Evolutionary conservation across 1,140 invertebrate species (phyloP).

Genomic region (Drosophila albomicans): DNA sequence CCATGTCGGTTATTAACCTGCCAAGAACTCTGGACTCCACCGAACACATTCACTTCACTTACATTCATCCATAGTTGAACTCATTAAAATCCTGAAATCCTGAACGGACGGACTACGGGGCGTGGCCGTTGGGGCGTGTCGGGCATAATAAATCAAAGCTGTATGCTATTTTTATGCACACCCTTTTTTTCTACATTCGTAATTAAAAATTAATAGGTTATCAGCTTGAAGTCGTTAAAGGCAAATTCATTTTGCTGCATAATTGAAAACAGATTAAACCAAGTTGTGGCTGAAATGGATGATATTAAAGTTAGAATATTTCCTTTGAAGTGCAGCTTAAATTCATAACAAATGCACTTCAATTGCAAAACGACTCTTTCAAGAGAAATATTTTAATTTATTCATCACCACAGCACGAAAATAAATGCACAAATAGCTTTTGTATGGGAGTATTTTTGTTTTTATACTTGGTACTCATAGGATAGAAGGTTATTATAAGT

Average conservation of each 20-base stretch:
- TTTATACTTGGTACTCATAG: no score
- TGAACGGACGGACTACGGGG: constrained; percentile 8
- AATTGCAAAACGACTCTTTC: background rate
- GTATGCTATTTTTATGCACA: constrained; percentile 34
- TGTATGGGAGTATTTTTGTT: no score
- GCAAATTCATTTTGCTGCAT: background rate
- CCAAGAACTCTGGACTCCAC: constrained; percentile 34
- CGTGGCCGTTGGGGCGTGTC: constrained; percentile 54
- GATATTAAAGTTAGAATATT: no score
- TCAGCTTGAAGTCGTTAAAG: constrained; percentile 7
- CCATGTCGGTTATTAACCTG: constrained; percentile 76
- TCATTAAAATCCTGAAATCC: constrained; percentile 37
- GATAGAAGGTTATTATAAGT: no score
- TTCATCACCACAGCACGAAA: background rate
- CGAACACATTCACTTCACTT: background rate
- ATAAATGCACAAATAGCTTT: background rate
- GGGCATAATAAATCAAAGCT: constrained; percentile 62
- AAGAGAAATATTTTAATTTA: background rate
- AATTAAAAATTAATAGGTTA: constrained; percentile 29
- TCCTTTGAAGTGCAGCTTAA: no score
- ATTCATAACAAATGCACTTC: no score
- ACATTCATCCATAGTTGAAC: constrained; percentile 14
- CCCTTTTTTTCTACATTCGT: constrained; percentile 12
- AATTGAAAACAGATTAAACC: background rate
- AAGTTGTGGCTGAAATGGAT: background rate